Evolutionary conservation across 2,113 vertebrate genomes (phyloP).

Genomic region (Chrysemys picta): DNA sequence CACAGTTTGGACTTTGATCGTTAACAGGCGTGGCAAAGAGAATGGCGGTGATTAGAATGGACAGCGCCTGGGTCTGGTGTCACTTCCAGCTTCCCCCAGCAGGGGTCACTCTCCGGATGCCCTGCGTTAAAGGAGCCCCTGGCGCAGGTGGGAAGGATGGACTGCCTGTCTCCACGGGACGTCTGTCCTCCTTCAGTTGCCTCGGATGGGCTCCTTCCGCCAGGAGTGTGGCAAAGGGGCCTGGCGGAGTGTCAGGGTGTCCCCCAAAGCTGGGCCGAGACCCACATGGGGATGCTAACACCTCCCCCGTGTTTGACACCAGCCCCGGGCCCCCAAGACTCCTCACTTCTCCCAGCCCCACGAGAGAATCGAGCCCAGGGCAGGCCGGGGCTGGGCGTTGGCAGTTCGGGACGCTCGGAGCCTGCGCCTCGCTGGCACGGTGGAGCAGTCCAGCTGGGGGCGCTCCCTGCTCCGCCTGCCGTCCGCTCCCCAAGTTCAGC

Average conservation of each 20-base stretch:
- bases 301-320: no score
- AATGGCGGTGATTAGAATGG: not conserved
- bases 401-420: not conserved
- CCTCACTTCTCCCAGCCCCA: not conserved
- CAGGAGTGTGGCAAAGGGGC: not conserved
- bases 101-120: no score
- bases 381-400: not conserved
- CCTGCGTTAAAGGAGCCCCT: not conserved
- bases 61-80: not conserved
- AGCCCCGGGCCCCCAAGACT: not conserved
- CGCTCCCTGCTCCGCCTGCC: no score
- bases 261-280: not conserved
- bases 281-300: not conserved
- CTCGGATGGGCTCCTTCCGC: not conserved
- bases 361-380: not conserved
- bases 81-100: not conserved
- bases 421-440: not conserved
- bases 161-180: not conserved
- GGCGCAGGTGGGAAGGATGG: not conserved
- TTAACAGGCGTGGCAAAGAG: not conserved
- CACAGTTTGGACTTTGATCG: not conserved
- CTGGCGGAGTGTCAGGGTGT: not conserved
- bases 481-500: not conserved
- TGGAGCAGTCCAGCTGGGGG: not conserved
- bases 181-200: not conserved